These are phyloP conservation scores for Leptinotarsa peninsularis DNA, from an alignment of 2,888 invertebrate species.

Conservation along the genomic window DNA sequence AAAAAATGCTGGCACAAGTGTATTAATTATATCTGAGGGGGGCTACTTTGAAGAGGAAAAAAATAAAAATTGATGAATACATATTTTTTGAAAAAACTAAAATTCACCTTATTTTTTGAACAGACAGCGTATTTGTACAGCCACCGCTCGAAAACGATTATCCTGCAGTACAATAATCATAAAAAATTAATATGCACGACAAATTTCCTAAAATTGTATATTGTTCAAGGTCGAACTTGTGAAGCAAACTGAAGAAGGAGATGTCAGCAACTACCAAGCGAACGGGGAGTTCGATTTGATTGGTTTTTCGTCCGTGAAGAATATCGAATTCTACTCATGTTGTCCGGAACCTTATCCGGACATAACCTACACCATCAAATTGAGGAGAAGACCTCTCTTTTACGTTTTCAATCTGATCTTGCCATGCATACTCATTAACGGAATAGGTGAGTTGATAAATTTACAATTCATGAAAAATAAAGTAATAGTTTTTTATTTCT, in stretches of 20 bases:
- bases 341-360: conserved; percentile 87
- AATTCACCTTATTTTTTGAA: no score
- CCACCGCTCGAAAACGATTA: no score
- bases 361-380: conserved; percentile 83
- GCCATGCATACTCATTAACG: conserved; percentile 86
- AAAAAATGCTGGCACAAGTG: no score
- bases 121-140: no score
- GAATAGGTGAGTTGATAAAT: conserved; percentile 74
- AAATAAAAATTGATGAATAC: no score
- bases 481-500: no score
- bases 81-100: no score
- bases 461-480: no score
- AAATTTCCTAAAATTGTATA: background rate
- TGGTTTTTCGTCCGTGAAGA: conserved; percentile 79
- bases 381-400: conserved; percentile 83
- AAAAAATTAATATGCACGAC: no score
- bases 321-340: conserved; percentile 82
- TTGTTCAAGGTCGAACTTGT: conserved; percentile 76
- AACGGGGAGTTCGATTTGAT: conserved; percentile 91
- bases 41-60: no score
- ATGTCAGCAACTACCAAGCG: conserved; percentile 89
- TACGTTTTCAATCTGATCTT: conserved; percentile 88
- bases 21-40: no score
- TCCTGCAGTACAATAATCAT: no score
- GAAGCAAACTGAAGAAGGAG: conserved; percentile 83